A percentile compares a stretch with the other conserved stretches of the same genome.
phyloP scores from a whole-genome alignment of 1,140 invertebrate species.

The Drosophila pallidifrons region DNA sequence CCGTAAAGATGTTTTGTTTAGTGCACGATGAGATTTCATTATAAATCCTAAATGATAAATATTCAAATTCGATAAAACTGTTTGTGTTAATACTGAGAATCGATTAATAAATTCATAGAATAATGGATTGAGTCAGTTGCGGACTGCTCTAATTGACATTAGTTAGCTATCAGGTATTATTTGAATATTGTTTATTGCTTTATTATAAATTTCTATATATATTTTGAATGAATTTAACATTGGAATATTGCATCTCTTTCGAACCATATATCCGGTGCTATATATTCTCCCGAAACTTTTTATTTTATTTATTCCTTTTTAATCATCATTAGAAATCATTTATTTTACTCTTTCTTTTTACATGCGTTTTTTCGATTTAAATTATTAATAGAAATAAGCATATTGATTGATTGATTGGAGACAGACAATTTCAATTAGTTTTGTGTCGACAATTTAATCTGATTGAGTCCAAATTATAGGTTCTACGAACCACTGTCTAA shows the following conservation, averaged over 20 bases:
- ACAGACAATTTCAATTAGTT: slow-evolving; percentile 29
- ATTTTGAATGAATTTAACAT: no score
- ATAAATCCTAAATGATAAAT: not conserved
- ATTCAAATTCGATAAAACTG: not conserved
- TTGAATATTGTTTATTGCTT: no score
- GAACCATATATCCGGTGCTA: no score
- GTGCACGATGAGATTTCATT: slow-evolving; percentile 3
- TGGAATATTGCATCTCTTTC: no score
- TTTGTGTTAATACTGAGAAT: not conserved
- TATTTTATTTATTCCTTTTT: not conserved
- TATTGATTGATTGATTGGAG: slow-evolving; percentile 22
- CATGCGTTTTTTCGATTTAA: not conserved
- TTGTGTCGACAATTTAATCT: slow-evolving; percentile 15
- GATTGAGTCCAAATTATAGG: slow-evolving; percentile 7
- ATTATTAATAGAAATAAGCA: not conserved
- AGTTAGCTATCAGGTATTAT: no score
- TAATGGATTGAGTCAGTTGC: no score
- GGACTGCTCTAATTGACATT: no score
- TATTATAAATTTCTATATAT: no score
- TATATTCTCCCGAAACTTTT: no score
- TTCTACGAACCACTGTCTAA: not conserved
- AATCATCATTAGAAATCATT: not conserved
- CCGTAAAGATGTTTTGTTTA: not conserved
- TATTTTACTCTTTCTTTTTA: not conserved
- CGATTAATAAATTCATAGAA: no score